Conservation (phyloP, 2,888 invertebrate genomes). For the Thymelicus acteon region DNA sequence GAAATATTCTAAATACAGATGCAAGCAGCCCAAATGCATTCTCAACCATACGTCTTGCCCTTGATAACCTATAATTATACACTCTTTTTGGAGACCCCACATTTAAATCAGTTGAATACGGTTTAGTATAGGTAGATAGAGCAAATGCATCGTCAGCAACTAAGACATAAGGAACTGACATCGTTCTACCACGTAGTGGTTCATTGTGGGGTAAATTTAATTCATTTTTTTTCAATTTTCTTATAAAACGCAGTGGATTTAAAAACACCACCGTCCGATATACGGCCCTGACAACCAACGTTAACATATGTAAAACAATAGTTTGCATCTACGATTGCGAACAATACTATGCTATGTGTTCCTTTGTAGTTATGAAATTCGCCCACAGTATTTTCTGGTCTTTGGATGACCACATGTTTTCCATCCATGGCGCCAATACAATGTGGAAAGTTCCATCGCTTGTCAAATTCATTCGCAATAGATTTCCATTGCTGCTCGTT, state of each 20-base stretch:
- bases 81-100: background rate
- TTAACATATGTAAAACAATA: conserved; percentile 50
- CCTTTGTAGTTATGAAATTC: conserved; percentile 48
- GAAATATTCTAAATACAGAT: too few species aligned
- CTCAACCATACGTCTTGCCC: background rate
- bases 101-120: conserved; percentile 18
- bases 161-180: conserved; percentile 36
- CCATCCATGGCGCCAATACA: conserved; percentile 46
- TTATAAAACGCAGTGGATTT: conserved; percentile 30
- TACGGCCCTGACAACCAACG: conserved; percentile 47
- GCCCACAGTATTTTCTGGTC: conserved; percentile 43
- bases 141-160: conserved; percentile 37
- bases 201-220: conserved; percentile 33
- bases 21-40: background rate
- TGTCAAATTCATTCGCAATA: conserved; percentile 45
- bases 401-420: conserved; percentile 46
- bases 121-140: conserved; percentile 34
- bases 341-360: conserved; percentile 40
- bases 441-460: conserved; percentile 50
- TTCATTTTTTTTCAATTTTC: conserved; percentile 33
- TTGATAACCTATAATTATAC: background rate
- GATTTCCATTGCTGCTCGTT: conserved; percentile 45
- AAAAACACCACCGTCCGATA: conserved; percentile 47
- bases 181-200: conserved; percentile 33
- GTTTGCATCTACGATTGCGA: conserved; percentile 38